phyloP scores from a whole-genome alignment of 2,113 vertebrate genomes.

The Oceanodroma tethys region DNA sequence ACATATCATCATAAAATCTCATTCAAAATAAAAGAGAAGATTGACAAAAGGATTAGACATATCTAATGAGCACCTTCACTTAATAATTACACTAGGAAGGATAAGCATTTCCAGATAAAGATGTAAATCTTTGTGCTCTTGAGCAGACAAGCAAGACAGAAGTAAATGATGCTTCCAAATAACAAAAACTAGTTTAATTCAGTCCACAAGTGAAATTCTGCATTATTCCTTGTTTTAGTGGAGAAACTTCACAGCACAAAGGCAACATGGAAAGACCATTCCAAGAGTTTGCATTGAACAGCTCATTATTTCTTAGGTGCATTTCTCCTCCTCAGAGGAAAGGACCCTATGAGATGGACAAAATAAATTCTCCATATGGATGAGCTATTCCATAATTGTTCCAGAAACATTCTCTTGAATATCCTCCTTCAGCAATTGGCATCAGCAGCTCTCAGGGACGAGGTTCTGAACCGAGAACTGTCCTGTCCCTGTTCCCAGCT shows the following conservation, averaged over 20 bases:
- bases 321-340: not conserved
- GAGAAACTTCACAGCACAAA: not conserved
- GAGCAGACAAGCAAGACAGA: not conserved
- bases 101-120: conserved; percentile 1
- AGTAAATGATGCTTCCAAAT: not conserved
- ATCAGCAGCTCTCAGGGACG: not conserved
- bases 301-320: not conserved
- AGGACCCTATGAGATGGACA: not conserved
- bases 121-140: not conserved
- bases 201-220: not conserved
- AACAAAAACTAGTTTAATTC: not conserved
- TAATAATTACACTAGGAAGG: not conserved
- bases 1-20: not conserved
- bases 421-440: not conserved
- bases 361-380: not conserved
- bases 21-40: not conserved
- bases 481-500: not conserved
- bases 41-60: not conserved
- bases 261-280: not conserved
- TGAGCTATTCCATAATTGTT: not conserved
- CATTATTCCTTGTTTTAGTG: not conserved
- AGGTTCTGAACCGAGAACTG: not conserved
- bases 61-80: not conserved
- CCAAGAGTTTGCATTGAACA: not conserved
- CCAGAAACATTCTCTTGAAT: not conserved